Percentiles rank a stretch among this genome's conserved stretches.
Evolutionary conservation across 2,888 invertebrate species (phyloP).

Genomic region (Platycnemis pennipes): DNA sequence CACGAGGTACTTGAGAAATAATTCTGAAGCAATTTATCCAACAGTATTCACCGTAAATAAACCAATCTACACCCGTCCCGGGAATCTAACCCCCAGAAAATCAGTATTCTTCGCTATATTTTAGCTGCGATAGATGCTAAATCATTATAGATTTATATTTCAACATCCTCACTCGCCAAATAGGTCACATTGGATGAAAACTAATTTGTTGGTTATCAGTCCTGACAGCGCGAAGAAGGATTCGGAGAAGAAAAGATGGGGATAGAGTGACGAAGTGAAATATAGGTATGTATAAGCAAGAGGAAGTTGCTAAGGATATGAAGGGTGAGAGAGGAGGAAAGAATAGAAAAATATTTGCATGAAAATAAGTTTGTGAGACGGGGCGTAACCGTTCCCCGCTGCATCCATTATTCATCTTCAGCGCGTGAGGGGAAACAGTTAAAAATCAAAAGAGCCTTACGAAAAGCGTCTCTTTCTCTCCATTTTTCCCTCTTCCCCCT

Average conservation of each 20-base stretch:
- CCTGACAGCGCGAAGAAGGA: not conserved
- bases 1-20: no score
- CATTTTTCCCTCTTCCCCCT: not conserved
- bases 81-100: no score
- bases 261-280: not conserved
- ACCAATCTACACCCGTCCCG: no score
- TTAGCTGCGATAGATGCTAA: no score
- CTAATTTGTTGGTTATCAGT: no score
- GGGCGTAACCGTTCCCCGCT: conserved; percentile 60
- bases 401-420: conserved; percentile 65
- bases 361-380: conserved; percentile 66
- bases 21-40: no score
- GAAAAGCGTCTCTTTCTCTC: conserved; percentile 45
- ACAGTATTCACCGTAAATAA: no score
- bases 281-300: not conserved
- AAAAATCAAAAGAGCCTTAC: conserved; percentile 62
- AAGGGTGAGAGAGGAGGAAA: conserved; percentile 16
- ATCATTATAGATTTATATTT: no score
- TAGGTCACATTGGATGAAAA: no score
- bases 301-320: not conserved
- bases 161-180: no score
- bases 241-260: not conserved
- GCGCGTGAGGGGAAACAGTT: conserved; percentile 68
- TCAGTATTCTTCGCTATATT: no score
- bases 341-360: conserved; percentile 67